A percentile compares a stretch with the other conserved stretches of the same genome.
These are phyloP conservation scores for Metopolophium dirhodum DNA, from an alignment of 1,140 invertebrate species.

Conservation along the genomic window DNA sequence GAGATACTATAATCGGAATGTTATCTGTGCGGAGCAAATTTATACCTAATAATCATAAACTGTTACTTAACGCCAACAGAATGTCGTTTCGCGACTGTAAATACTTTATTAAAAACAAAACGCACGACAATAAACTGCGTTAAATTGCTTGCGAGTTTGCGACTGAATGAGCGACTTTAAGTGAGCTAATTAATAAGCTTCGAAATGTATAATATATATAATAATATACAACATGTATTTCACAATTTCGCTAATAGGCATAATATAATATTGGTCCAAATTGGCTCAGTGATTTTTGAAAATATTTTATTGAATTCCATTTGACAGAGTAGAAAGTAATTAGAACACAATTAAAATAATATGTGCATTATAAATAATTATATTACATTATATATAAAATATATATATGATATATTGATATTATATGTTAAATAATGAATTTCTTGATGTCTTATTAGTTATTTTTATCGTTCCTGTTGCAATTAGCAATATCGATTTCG, in stretches of 20 bases:
- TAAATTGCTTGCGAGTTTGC: not conserved
- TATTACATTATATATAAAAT: no score
- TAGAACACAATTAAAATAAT: not conserved
- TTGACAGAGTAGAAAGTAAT: not conserved
- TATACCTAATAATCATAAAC: not conserved
- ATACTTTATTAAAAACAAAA: constrained; percentile 1
- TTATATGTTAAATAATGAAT: not conserved
- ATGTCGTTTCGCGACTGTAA: not conserved
- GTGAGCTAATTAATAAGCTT: not conserved
- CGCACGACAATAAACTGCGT: not conserved
- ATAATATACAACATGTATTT: not conserved
- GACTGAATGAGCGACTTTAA: not conserved
- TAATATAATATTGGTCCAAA: not conserved
- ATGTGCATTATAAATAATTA: not conserved
- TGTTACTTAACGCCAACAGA: not conserved
- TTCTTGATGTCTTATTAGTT: not conserved
- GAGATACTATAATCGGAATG: not conserved
- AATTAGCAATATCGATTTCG: not conserved
- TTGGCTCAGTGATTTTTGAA: not conserved
- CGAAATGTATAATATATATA: not conserved
- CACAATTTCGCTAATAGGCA: not conserved
- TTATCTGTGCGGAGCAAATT: not conserved
- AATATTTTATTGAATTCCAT: not conserved
- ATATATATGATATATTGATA: not conserved
- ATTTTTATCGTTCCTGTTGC: not conserved